Conservation (phyloP, 2,888 invertebrate species). For the Sarcophaga carnaria region DNA sequence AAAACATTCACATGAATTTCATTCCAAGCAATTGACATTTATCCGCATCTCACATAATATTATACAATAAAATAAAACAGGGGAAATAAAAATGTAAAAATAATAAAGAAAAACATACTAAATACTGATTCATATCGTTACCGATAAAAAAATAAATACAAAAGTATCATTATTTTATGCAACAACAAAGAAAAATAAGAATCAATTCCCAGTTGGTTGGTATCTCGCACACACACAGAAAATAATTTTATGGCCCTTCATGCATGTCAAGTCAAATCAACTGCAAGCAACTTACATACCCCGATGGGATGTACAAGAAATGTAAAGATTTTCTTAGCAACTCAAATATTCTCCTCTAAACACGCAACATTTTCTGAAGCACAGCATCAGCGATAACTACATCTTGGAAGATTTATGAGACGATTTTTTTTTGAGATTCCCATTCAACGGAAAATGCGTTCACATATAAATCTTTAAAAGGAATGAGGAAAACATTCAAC, state of each 20-base stretch:
- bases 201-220: constrained; percentile 14
- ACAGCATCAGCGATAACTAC: constrained; percentile 11
- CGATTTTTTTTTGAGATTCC: constrained; percentile 37
- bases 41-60: constrained; percentile 14
- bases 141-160: not conserved
- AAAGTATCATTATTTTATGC: constrained; percentile 17
- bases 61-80: not conserved
- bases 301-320: not conserved
- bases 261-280: not conserved
- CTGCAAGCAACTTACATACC: not conserved
- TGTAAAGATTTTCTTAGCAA: constrained; percentile 47
- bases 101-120: not conserved
- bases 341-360: constrained; percentile 21
- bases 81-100: not conserved
- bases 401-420: constrained; percentile 54
- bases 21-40: constrained; percentile 43
- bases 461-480: constrained; percentile 22
- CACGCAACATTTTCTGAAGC: not conserved
- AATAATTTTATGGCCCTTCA: not conserved
- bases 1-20: not conserved
- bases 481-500: not conserved
- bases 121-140: not conserved
- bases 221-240: not conserved
- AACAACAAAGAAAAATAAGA: not conserved
- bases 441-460: constrained; percentile 34